These are phyloP conservation scores for Caprella mutica DNA, from an alignment of 2,888 invertebrate genomes.

Conservation along the genomic window DNA sequence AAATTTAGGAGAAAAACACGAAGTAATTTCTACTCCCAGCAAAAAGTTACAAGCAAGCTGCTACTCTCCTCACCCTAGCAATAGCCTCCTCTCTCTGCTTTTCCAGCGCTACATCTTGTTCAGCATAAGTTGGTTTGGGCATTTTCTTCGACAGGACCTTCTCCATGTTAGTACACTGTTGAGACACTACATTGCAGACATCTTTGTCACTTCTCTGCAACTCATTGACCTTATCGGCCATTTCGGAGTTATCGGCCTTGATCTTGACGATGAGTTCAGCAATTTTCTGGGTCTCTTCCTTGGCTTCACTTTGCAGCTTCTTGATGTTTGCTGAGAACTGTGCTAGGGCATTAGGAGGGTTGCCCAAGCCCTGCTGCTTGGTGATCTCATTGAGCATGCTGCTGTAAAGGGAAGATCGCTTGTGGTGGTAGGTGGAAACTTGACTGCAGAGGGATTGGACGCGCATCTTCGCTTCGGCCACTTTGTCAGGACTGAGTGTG, in stretches of 20 bases:
- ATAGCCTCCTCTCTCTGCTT: constrained; percentile 50
- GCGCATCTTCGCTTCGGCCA: constrained; percentile 45
- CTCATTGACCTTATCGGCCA: constrained; percentile 51
- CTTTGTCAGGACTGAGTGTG: constrained; percentile 56
- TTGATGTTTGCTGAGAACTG: constrained; percentile 44
- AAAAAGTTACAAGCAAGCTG: not conserved
- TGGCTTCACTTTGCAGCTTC: constrained; percentile 50
- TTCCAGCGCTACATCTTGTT: constrained; percentile 47
- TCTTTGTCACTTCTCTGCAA: constrained; percentile 49
- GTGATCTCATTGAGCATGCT: constrained; percentile 51
- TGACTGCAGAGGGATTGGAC: constrained; percentile 46
- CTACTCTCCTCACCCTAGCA: constrained; percentile 41
- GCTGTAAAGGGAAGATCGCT: constrained; percentile 50
- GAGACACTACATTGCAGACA: constrained; percentile 40
- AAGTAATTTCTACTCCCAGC: too few relatives aligned
- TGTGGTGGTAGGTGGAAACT: constrained; percentile 49
- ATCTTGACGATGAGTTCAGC: constrained; percentile 46
- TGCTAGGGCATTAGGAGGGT: constrained; percentile 42
- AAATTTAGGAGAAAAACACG: too few relatives aligned
- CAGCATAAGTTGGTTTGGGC: constrained; percentile 49
- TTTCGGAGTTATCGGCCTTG: constrained; percentile 50
- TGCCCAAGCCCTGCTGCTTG: constrained; percentile 51
- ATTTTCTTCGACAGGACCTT: constrained; percentile 52
- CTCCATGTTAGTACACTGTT: constrained; percentile 49
- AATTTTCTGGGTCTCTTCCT: constrained; percentile 47